Evolutionary conservation across 1,140 invertebrate genomes (phyloP).

Genomic region (Ladona fulva): DNA sequence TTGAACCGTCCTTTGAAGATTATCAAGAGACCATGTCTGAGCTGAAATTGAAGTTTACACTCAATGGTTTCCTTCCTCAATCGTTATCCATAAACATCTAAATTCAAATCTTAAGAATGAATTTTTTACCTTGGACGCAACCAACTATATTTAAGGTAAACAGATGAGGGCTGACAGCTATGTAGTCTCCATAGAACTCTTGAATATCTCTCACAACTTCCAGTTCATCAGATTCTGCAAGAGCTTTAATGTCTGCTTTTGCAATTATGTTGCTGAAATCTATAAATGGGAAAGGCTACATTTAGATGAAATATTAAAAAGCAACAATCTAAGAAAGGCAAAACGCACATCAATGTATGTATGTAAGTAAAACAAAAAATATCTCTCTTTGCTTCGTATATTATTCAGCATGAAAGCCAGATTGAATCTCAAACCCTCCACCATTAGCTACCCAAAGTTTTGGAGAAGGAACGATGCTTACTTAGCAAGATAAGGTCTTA

Average conservation of each 20-base stretch:
- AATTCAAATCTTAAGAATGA: background rate
- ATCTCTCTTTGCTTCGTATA: too few relatives aligned
- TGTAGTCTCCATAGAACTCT: conserved; percentile 91
- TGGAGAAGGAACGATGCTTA: too few relatives aligned
- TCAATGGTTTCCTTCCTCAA: conserved; percentile 12
- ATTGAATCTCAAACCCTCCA: too few relatives aligned
- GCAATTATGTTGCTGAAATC: conserved; percentile 98
- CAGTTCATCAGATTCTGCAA: conserved; percentile 96
- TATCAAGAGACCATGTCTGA: conserved; percentile 62
- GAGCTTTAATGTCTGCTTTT: conserved; percentile 88
- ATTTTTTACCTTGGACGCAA: conserved; percentile 46
- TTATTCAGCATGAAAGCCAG: too few relatives aligned
- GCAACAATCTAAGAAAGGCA: too few relatives aligned
- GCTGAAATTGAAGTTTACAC: conserved; percentile 34
- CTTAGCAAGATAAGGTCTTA: too few relatives aligned
- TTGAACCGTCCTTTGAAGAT: conserved; percentile 68
- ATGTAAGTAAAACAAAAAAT: too few relatives aligned
- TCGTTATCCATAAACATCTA: background rate
- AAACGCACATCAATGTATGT: too few relatives aligned
- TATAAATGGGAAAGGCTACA: conserved; percentile 35
- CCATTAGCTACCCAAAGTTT: too few relatives aligned
- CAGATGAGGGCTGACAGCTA: conserved; percentile 83
- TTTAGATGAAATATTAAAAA: too few relatives aligned
- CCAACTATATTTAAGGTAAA: conserved; percentile 65
- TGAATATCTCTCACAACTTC: conserved; percentile 92